Conservation (phyloP, 1,140 invertebrate species). For the Eueides isabella region DNA sequence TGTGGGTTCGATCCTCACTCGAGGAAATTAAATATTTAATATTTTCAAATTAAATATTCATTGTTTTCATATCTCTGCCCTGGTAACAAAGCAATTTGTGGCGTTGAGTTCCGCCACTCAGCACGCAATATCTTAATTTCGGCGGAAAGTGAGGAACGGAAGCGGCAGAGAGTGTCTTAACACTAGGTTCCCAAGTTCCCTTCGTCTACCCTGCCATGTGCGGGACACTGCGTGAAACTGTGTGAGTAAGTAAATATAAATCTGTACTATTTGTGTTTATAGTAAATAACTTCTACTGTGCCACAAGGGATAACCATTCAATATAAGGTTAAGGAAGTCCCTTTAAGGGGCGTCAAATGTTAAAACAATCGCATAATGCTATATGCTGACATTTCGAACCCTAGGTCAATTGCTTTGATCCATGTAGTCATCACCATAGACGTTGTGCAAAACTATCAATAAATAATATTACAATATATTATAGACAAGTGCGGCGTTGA, state of each 20-base stretch:
- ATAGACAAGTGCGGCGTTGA: not conserved
- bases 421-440: not conserved
- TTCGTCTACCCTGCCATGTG: no score
- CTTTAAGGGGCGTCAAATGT: conserved; percentile 3
- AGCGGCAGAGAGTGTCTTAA: no score
- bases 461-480: not conserved
- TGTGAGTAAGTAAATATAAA: not conserved
- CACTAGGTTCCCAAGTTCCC: not conserved
- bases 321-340: not conserved
- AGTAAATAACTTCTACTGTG: not conserved
- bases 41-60: no score
- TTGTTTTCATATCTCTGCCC: no score
- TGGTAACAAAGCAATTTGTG: no score
- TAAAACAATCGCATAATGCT: conserved; percentile 9
- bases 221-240: no score
- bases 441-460: not conserved
- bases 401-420: conserved; percentile 7
- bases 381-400: conserved; percentile 9
- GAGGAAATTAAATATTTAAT: no score
- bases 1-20: no score
- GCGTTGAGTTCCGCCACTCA: no score
- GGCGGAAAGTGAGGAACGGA: not conserved
- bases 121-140: no score
- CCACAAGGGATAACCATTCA: not conserved
- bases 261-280: not conserved